Evolutionary conservation across 2,113 vertebrate genomes (phyloP), one percentile per base, ranked within the genome.

Genomic region (Camelus bactrianus): DNA sequence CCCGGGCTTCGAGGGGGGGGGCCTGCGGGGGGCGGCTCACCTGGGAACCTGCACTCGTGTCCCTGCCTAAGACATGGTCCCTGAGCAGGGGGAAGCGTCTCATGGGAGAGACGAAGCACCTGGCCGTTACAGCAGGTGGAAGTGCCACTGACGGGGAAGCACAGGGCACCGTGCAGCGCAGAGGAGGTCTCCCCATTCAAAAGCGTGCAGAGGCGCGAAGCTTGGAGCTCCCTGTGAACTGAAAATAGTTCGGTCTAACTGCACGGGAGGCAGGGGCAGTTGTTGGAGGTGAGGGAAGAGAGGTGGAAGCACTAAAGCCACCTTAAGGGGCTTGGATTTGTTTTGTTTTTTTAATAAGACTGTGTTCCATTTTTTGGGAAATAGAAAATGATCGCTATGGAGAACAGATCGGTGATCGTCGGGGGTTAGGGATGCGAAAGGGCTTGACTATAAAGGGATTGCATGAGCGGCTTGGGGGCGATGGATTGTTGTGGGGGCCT

Each of bases 21-120:
- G 12, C 26, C 5, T 3, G 15, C 22, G 2, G 17, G 52, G 20
- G 1, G n/a, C 4, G 0, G 54, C 11, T 2, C 3, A 0, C 24
- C 2, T 7, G 4, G 6, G 13, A 8, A 72, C 22, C 20, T 30
- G 30, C 8, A 20, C 28, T 1, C 26, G 0, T 24, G 17, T 16
- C n/a, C 13, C 1, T 16, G 17, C 16, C 12, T 17, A 3, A 32
- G 81, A 69, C 73, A 4, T 15, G 1, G 16, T 24, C 16, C 5
- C 16, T 30, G 48, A 5, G 20, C 6, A 1, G 32, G 30, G 17
- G 22, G 14, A n/a, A 32, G 35, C 14, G 35, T 56, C 14, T n/a
- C 30, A 28, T 14, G 35, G 15, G 54, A 50, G 6, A 7, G 89
- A 13, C 38, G 14, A 8, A 67, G 22, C 54, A 46, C 60, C 10